These are phyloP conservation scores for Apodemia zela DNA, from an alignment of 2,888 invertebrate species.

Conservation along the genomic window DNA sequence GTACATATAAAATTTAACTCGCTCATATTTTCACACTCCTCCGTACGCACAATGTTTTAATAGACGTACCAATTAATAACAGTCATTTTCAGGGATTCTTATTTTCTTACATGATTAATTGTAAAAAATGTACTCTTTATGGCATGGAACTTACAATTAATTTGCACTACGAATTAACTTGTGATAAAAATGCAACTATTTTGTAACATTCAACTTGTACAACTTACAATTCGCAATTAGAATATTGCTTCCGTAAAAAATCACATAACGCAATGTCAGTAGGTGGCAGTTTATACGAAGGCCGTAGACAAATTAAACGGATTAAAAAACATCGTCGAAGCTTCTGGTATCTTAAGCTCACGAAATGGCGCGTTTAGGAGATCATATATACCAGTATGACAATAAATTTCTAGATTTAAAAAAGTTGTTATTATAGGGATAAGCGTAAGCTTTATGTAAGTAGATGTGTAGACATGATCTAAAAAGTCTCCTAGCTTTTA, in stretches of 20 bases:
- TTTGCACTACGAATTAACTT: slow-evolving; percentile 2
- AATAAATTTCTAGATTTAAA: too few relatives aligned
- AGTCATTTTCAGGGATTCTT: neutral
- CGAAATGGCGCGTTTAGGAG: too few relatives aligned
- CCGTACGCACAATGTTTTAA: neutral
- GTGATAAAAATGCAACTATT: slow-evolving; percentile 8
- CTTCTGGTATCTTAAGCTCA: too few relatives aligned
- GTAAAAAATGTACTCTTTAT: slow-evolving; percentile 11
- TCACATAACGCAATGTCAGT: neutral
- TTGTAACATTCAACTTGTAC: slow-evolving; percentile 3
- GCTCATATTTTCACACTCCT: too few relatives aligned
- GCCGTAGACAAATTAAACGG: too few relatives aligned
- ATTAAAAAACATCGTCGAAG: too few relatives aligned
- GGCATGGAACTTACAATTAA: slow-evolving; percentile 10
- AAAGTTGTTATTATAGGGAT: too few relatives aligned
- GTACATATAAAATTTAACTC: too few relatives aligned
- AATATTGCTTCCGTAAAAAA: neutral
- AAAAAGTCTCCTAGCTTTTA: too few relatives aligned
- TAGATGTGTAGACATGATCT: too few relatives aligned
- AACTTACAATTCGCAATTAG: neutral
- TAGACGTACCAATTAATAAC: neutral
- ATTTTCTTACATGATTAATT: neutral
- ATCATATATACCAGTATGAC: too few relatives aligned
- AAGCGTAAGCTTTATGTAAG: too few relatives aligned
- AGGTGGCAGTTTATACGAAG: neutral